phyloP scores from a whole-genome alignment of 2,888 invertebrate species.

The Phengaris alcon region DNA sequence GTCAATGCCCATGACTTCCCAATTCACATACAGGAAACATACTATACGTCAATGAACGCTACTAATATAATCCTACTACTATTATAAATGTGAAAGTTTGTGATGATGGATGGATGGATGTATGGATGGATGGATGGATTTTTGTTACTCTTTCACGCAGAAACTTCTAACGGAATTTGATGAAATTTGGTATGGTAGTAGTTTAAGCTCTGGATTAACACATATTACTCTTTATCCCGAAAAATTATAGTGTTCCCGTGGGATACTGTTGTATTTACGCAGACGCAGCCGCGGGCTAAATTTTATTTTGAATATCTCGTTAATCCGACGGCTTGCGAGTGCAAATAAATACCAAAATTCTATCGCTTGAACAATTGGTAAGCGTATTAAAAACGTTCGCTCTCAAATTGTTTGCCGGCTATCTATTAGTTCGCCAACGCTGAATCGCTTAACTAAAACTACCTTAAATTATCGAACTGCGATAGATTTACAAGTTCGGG shows the following conservation, averaged over 20 bases:
- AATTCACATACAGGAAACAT: neutral
- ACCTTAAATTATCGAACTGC: conserved; percentile 15
- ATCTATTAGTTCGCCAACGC: neutral
- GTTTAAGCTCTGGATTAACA: no score
- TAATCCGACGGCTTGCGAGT: neutral
- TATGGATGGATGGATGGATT: no score
- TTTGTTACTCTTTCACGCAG: no score
- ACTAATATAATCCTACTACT: neutral
- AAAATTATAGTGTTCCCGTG: no score
- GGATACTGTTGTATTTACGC: no score
- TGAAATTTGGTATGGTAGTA: no score
- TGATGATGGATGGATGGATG: no score
- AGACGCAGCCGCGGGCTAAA: no score
- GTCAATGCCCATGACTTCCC: neutral
- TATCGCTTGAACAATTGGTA: neutral
- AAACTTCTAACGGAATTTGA: no score
- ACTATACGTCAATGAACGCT: neutral
- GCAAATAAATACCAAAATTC: neutral
- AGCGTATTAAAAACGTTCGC: conserved; percentile 4
- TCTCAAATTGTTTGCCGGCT: neutral
- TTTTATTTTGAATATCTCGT: neutral
- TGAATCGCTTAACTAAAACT: conserved; percentile 14
- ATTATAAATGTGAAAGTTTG: no score
- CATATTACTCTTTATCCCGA: no score
- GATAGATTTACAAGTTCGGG: neutral